Conservation (phyloP, 2,888 invertebrate genomes). For the Timandra comae region DNA sequence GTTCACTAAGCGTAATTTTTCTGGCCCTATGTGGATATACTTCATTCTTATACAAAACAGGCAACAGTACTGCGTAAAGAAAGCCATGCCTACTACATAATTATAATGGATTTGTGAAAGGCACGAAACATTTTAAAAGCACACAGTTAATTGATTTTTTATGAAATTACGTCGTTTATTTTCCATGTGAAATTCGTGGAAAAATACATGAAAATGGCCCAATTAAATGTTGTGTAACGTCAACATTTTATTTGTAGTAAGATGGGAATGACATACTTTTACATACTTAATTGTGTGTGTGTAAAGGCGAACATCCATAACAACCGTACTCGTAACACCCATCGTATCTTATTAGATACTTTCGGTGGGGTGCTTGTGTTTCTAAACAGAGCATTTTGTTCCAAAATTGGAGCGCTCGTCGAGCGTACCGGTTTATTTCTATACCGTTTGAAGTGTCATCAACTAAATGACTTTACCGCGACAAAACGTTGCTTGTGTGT, state of each 20-base stretch:
- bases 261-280: no score
- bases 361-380: slow-evolving; percentile 28
- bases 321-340: slow-evolving; percentile 7
- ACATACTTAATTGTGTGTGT: no score
- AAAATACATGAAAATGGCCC: no score
- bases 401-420: slow-evolving; percentile 38
- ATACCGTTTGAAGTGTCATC: slow-evolving; percentile 47
- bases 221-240: no score
- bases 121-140: no score
- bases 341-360: slow-evolving; percentile 32
- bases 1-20: slow-evolving; percentile 57
- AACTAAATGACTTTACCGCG: slow-evolving; percentile 41
- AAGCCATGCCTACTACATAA: no score
- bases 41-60: slow-evolving; percentile 17
- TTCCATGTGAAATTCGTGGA: no score
- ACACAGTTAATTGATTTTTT: no score
- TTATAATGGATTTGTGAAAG: no score
- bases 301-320: slow-evolving; percentile 9
- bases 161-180: no score
- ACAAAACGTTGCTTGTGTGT: slow-evolving; percentile 34
- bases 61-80: slow-evolving; percentile 5
- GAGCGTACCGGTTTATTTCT: slow-evolving; percentile 43
- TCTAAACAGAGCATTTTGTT: slow-evolving; percentile 39
- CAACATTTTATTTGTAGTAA: no score
- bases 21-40: slow-evolving; percentile 31